phyloP scores from a whole-genome alignment of 1,140 invertebrate species.

The Tetragnatha versicolor region DNA sequence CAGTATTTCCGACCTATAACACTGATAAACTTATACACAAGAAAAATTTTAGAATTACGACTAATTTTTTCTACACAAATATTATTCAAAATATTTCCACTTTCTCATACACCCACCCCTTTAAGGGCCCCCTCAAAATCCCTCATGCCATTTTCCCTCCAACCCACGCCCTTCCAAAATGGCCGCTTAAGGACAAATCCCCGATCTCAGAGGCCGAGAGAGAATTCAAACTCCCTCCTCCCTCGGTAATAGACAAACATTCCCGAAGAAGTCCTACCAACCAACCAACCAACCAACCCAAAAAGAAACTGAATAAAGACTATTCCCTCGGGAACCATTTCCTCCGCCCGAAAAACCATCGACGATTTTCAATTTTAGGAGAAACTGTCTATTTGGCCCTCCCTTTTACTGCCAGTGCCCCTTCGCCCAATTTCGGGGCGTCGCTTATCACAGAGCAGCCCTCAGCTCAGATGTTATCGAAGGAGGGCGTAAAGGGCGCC shows the following conservation, averaged over 20 bases:
- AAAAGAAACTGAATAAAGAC: slow-evolving; percentile 7
- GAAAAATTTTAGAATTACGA: no score
- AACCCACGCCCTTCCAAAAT: slow-evolving; percentile 1
- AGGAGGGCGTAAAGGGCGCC: slow-evolving; percentile 18
- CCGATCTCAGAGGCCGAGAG: not conserved
- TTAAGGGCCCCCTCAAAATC: no score
- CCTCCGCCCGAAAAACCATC: not conserved
- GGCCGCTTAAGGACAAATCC: slow-evolving; percentile 26
- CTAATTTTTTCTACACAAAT: no score
- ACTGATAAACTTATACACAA: no score
- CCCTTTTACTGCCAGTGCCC: slow-evolving; percentile 43
- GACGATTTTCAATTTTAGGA: slow-evolving; percentile 55
- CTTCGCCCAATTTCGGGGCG: slow-evolving; percentile 40
- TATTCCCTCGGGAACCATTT: slow-evolving; percentile 34
- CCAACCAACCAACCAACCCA: no score
- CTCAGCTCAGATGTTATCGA: slow-evolving; percentile 41
- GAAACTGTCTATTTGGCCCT: slow-evolving; percentile 47
- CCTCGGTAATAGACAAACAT: slow-evolving; percentile 28
- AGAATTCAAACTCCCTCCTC: slow-evolving; percentile 39
- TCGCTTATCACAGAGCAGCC: slow-evolving; percentile 21
- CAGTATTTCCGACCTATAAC: no score
- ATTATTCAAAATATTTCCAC: no score
- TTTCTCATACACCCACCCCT: no score
- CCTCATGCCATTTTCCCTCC: not conserved
- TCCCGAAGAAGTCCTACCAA: not conserved